A percentile compares a stretch with the other conserved stretches of the same genome.
Conservation (phyloP, 2,888 invertebrate genomes). For the Drosophila rellima region DNA sequence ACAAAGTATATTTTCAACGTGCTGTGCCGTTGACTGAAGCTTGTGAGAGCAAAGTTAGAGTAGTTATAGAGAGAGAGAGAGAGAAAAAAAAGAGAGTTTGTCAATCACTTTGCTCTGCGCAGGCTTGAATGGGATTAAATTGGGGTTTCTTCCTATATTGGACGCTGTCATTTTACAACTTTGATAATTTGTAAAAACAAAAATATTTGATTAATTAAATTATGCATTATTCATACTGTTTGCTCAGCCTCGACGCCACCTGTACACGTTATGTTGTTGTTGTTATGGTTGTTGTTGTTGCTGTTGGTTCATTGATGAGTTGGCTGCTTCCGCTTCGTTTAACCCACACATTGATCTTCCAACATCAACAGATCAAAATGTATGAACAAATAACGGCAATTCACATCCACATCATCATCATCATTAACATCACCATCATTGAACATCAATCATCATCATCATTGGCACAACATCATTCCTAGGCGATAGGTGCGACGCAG, state of each 20-base stretch:
- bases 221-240: conserved; percentile 85
- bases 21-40: conserved; percentile 48
- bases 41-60: conserved; percentile 45
- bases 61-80: not conserved
- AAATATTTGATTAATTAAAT: conserved; percentile 79
- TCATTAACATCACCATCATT: conserved; percentile 46
- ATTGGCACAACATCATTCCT: conserved; percentile 61
- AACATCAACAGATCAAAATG: conserved; percentile 56
- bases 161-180: conserved; percentile 56
- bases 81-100: not conserved
- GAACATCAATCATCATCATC: conserved; percentile 54
- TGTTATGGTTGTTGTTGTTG: conserved; percentile 44
- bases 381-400: conserved; percentile 41
- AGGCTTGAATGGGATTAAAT: conserved; percentile 25
- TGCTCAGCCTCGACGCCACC: conserved; percentile 78
- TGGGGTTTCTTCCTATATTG: conserved; percentile 32
- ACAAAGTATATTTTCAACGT: conserved; percentile 45
- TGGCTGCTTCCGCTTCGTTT: conserved; percentile 22
- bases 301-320: conserved; percentile 24
- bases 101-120: conserved; percentile 46
- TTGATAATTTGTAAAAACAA: conserved; percentile 51
- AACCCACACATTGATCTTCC: conserved; percentile 46
- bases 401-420: conserved; percentile 48
- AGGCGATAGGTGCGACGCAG: conserved; percentile 61
- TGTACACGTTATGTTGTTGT: conserved; percentile 55